Evolutionary conservation across 2,797 vertebrate species (phyloP).

Genomic region (Cossypha niveicapilla): DNA sequence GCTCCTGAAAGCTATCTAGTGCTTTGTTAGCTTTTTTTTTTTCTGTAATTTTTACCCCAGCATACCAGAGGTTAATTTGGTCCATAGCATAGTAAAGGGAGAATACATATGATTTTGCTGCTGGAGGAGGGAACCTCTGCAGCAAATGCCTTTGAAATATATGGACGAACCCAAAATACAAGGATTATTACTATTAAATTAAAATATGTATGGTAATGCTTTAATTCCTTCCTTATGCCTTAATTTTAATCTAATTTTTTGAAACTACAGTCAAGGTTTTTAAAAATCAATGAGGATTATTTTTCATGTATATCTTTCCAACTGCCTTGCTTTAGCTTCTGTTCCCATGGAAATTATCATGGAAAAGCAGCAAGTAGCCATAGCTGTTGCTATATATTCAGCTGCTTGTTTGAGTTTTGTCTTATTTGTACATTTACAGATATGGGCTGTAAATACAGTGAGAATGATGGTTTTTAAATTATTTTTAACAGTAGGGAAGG

Average conservation of each 20-base stretch:
- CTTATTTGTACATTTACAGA: background rate
- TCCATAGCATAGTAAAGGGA: background rate
- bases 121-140: background rate
- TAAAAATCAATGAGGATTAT: background rate
- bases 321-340: background rate
- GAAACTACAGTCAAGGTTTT: background rate
- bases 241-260: background rate
- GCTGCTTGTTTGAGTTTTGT: background rate
- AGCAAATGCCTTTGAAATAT: background rate
- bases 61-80: background rate
- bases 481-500: background rate
- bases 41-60: background rate
- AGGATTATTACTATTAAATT: background rate
- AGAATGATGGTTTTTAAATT: background rate
- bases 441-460: background rate
- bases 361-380: background rate
- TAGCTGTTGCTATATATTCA: background rate
- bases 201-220: background rate
- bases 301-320: background rate
- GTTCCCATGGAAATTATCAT: conserved; percentile 20
- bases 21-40: background rate
- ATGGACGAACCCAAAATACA: background rate
- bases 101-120: background rate
- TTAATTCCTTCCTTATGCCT: background rate
- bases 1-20: background rate